Conservation (phyloP, 2,797 vertebrate species). For the Eutrigla gurnardus region DNA sequence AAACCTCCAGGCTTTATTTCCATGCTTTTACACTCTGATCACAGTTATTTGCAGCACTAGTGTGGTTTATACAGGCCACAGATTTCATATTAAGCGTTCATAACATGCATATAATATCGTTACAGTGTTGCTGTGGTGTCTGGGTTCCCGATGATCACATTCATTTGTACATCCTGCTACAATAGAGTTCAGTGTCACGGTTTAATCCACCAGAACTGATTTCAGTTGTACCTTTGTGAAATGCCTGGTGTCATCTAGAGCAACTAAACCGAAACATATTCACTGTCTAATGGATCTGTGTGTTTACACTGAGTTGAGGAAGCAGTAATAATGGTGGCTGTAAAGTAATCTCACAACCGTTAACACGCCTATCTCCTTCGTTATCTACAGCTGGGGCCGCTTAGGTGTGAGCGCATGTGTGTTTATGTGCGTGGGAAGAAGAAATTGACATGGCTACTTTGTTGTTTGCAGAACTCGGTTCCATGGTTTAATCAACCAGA, state of each 20-base stretch:
- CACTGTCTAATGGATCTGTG: conserved; percentile 64
- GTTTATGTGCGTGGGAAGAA: conserved; percentile 1
- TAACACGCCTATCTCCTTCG: conserved; percentile 62
- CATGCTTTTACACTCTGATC: conserved; percentile 19
- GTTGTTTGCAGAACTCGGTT: background rate
- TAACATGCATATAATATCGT: conserved; percentile 21
- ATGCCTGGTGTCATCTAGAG: background rate
- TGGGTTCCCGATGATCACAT: conserved; percentile 16
- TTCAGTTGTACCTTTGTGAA: background rate
- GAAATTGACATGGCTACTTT: conserved; percentile 3
- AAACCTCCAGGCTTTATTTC: conserved; percentile 13
- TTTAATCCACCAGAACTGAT: conserved; percentile 27
- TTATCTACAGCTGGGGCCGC: conserved; percentile 61
- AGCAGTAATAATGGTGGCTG: conserved; percentile 66
- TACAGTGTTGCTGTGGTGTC: background rate
- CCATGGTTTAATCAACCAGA: conserved; percentile 16
- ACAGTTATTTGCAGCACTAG: conserved; percentile 4
- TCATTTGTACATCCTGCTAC: conserved; percentile 1
- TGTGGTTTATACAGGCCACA: background rate
- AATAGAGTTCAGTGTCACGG: background rate
- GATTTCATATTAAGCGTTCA: conserved; percentile 16
- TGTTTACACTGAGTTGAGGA: conserved; percentile 66
- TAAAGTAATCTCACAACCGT: conserved; percentile 70
- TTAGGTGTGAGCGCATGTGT: conserved; percentile 33
- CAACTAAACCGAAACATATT: conserved; percentile 7